Base-by-base conservation (phyloP, 1,140 invertebrate species). In the Eumeta japonica region DNA sequence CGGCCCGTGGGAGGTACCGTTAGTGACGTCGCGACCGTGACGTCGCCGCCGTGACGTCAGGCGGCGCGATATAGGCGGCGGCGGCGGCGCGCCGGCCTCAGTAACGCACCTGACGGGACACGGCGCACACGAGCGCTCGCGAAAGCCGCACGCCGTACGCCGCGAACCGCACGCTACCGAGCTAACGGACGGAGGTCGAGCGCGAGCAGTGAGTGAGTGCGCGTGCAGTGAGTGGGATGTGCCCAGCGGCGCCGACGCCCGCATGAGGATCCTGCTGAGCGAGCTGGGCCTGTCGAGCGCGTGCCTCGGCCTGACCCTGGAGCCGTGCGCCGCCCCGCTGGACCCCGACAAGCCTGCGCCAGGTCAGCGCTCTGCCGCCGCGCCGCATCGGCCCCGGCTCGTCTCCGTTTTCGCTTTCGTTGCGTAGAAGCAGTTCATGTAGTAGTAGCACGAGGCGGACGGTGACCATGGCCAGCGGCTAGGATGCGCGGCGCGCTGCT, bases 211-310 rank as follows among this genome's bases (percentile, higher is more conserved):
- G 58, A 65, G 68, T 73, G 68, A 63, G 68, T 68, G 65, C 63
- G 65, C 65, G 65, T 62, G 56, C 61, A 70, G 63, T 71, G 67
- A 70, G 65, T 73, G 68, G 61, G 64, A 73, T 73, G 68, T 73
- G 64, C 63, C 60, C 44, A 53, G 55, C 71, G n/a, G n/a, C n/a
- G n/a, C n/a, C n/a, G n/a, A n/a, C n/a, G n/a, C n/a, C n/a, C 74
- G 74, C 72, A 77, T 77, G 75, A 77, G 75, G 75, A 77, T 77
- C 68, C 71, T 77, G 60, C 61, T 77, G 46, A 75, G 75, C 60
- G 75, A 77, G 48, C 58, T 77, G 59, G 75, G 75, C 63, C 70
- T 77, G 43, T 74, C 71, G 48, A 68, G 66, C 65, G 68, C 64
- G 58, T 71, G 68, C 64, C 46, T 66, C 55, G 64, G 64, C 56